These are phyloP conservation scores for Andrena camellia DNA, from an alignment of 2,888 invertebrate genomes.

Conservation along the genomic window DNA sequence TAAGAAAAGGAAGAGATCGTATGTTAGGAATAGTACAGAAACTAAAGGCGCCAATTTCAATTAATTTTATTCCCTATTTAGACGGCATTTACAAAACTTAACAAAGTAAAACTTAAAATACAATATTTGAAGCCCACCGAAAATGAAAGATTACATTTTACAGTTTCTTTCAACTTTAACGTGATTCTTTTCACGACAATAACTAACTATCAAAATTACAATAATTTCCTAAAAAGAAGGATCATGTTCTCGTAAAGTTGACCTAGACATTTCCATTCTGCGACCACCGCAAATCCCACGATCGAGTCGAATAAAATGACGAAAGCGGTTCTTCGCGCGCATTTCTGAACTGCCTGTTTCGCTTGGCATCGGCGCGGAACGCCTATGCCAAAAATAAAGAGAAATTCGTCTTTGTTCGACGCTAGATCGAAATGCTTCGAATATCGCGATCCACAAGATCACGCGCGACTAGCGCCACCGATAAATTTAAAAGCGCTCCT, in stretches of 20 bases:
- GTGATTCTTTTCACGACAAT: neutral
- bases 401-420: constrained; percentile 41
- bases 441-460: constrained; percentile 30
- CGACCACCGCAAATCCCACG: constrained; percentile 13
- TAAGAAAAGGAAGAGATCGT: too few species aligned
- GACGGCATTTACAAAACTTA: too few species aligned
- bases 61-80: too few species aligned
- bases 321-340: constrained; percentile 51
- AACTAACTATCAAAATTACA: neutral
- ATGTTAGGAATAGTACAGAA: too few species aligned
- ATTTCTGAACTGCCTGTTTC: constrained; percentile 56
- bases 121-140: too few species aligned
- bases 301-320: constrained; percentile 48
- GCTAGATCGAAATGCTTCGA: constrained; percentile 25
- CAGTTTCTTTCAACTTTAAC: too few species aligned
- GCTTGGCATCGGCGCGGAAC: constrained; percentile 67
- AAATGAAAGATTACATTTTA: too few species aligned
- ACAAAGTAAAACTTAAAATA: too few species aligned
- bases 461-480: constrained; percentile 43
- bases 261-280: constrained; percentile 63
- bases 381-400: constrained; percentile 54
- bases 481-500: constrained; percentile 47
- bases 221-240: neutral
- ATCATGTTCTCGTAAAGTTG: constrained; percentile 41
- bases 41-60: too few species aligned